A percentile compares a stretch with the other conserved stretches of the same genome.
Conservation (phyloP, 2,888 invertebrate species). For the Drosophila gaucha region DNA sequence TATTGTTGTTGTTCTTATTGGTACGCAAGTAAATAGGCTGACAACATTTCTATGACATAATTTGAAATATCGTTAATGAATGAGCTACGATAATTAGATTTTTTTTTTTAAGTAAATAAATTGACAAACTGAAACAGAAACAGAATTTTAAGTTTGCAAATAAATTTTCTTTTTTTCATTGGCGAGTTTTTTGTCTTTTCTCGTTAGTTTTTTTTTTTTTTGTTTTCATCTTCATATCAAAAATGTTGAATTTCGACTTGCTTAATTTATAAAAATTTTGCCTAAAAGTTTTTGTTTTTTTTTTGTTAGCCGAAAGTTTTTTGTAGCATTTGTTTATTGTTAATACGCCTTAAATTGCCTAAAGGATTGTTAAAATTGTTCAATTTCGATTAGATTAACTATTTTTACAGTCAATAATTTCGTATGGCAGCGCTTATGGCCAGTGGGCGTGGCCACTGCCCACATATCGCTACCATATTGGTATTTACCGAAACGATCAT, state of each 20-base stretch:
- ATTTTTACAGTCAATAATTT: conserved; percentile 82
- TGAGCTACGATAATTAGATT: too few relatives aligned
- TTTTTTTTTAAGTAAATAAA: conserved; percentile 52
- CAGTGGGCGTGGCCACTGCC: conserved; percentile 30
- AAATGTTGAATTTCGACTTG: conserved; percentile 65
- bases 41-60: conserved; percentile 13
- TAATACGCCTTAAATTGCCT: conserved; percentile 84
- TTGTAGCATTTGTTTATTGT: conserved; percentile 81
- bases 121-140: conserved; percentile 57
- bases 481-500: conserved; percentile 80
- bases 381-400: conserved; percentile 60
- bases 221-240: conserved; percentile 36
- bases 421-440: conserved; percentile 57
- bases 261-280: conserved; percentile 80
- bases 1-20: conserved; percentile 39
- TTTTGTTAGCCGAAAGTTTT: conserved; percentile 62
- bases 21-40: conserved; percentile 53
- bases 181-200: conserved; percentile 37
- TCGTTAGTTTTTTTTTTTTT: conserved; percentile 22
- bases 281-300: conserved; percentile 71
- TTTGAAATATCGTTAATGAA: conserved; percentile 33
- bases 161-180: conserved; percentile 26
- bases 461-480: conserved; percentile 60
- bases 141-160: conserved; percentile 41
- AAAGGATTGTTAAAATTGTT: conserved; percentile 65